Percentiles rank a stretch among this genome's conserved stretches.
Evolutionary conservation across 1,140 invertebrate genomes (phyloP).

Genomic region (Notospermus geniculatus): DNA sequence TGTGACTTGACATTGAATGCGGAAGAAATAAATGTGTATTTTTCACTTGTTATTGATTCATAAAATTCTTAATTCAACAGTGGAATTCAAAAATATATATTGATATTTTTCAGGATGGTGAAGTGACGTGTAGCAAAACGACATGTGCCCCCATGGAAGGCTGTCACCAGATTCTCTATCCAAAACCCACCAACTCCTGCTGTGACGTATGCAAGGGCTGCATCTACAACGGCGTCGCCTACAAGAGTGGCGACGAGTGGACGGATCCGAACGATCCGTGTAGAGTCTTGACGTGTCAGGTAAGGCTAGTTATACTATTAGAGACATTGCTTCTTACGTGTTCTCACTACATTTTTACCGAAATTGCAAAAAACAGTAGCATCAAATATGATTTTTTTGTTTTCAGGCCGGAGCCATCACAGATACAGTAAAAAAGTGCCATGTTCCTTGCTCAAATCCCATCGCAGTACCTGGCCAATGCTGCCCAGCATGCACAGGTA

Average conservation of each 20-base stretch:
- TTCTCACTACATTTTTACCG: too few relatives aligned
- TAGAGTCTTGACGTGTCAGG: slow-evolving; percentile 66
- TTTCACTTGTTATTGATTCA: too few relatives aligned
- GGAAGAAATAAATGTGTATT: too few relatives aligned
- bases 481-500: slow-evolving; percentile 43
- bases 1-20: too few relatives aligned
- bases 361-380: too few relatives aligned
- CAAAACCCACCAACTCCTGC: background rate
- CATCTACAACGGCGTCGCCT: slow-evolving; percentile 67
- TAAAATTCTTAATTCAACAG: too few relatives aligned
- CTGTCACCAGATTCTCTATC: slow-evolving; percentile 7
- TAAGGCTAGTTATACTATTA: background rate
- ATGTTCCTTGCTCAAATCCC: slow-evolving; percentile 36
- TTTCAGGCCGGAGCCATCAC: slow-evolving; percentile 34
- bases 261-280: slow-evolving; percentile 69
- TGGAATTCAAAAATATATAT: too few relatives aligned
- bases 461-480: slow-evolving; percentile 38
- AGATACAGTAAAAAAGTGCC: slow-evolving; percentile 35
- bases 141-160: slow-evolving; percentile 63
- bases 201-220: slow-evolving; percentile 63
- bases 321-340: too few relatives aligned
- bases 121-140: slow-evolving; percentile 52
- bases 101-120: slow-evolving; percentile 24
- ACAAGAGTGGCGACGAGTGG: slow-evolving; percentile 77
- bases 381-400: too few relatives aligned